Base-by-base conservation (phyloP, 2,797 vertebrate genomes). In the Harpagifer antarcticus region DNA sequence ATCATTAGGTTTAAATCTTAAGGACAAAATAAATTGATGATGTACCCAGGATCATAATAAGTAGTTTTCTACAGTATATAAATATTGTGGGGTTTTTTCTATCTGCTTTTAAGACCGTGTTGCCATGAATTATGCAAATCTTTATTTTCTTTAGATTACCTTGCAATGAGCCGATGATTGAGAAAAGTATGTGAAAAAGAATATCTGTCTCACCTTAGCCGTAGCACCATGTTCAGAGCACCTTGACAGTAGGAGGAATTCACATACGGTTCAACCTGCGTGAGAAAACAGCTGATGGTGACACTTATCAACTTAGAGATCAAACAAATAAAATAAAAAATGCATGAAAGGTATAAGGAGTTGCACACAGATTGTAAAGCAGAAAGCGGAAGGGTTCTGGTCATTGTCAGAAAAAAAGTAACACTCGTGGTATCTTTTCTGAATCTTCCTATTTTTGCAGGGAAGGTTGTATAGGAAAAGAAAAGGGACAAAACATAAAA, bases 161-260 rank as follows among this genome's bases (percentile, higher is more conserved):
- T 4, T 27, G 42, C 44, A 58, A 50, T 66, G 13, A 54, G 56
- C 31, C 19, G 33, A 20, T 10, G 14, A 70, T 16, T 45, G 40
- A 65, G n/a, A 52, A 64, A 74, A 71, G n/a, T 2, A 68, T 63
- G 3, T 47, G 10, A 65, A 54, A 43, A 40, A 3, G 49, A 70
- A 17, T 7, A 13, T 47, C 40, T 44, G 52, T 84, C 96, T 97
- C 94, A 99, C 98, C 98, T 98, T 93, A 99, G 95, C 87, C 98
- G 96, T 86, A 99, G 95, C 66, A 99, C 98, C 93, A 99, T 97
- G 95, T 99, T 99, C 90, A 99, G 94, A 0, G 96, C 96, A 85
- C 95, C 94, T 91, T 95, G 94, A 90, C 89, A 92, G 86, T 94
- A 94, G 63, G 94, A 89, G 1, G 93, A 88, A 63, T 93, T 93